Base-by-base conservation (phyloP, 2,888 invertebrate species). In the Lobophora halterata region DNA sequence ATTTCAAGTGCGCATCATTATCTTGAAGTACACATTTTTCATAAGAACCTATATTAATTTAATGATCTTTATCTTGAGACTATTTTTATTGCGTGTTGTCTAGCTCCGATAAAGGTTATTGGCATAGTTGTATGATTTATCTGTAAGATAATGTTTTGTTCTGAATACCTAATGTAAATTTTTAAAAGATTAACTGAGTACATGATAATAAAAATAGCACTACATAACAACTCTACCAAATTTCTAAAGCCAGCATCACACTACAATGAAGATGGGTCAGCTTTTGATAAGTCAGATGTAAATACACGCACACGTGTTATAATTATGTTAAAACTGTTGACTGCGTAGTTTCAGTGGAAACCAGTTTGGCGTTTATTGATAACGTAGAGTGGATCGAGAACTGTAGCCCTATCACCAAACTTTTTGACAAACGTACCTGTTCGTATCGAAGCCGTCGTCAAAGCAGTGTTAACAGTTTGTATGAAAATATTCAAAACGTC, bases 281-380 rank as follows among this genome's bases (percentile, higher is more conserved):
- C n/a, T n/a, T 40, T 57, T 60, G 55, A 56, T 58, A 57, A 62
- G 44, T 49, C 39, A 46, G 43, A 51, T 51, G 54, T 58, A 63
- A 58, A 61, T 62, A 59, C 54, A 54, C 50, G n/a, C 58, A 55
- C 65, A 62, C 59, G 61, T 61, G 59, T 49, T 58, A 51, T 54
- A 55, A 55, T 57, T 42, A 49, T 64, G 55, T 64, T 61, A 51
- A 33, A 49, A 52, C 54, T 55, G 61, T 54, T 55, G 51, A 51
- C 54, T 65, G 61, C 61, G 58, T 64, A 63, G 59, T 65, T 62
- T 41, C 50, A 54, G 65, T 50, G 45, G 49, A 55, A 65, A 65
- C 69, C 61, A 56, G 66, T 71, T 71, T 58, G 52, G 37, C 47
- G 49, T 49, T 44, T 51, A 50, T 55, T 65, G 71, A 69, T 68